Percentiles rank a stretch among this genome's conserved stretches.
These are phyloP conservation scores for Mesochorus sp. DNA, from an alignment of 2,888 invertebrate genomes.

Conservation along the genomic window DNA sequence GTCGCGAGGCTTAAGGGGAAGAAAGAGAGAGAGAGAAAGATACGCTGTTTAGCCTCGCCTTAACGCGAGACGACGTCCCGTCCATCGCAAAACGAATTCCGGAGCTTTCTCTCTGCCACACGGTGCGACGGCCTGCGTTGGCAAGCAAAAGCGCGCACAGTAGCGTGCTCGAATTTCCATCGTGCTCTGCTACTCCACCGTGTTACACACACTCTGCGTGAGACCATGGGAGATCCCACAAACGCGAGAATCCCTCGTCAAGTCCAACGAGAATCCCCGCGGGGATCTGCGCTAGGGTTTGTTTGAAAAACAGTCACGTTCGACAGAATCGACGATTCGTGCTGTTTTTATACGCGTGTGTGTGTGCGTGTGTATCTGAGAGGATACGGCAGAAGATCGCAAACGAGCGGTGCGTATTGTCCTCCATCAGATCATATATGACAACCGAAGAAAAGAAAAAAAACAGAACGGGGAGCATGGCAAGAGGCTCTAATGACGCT, in stretches of 20 bases:
- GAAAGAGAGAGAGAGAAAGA: no score
- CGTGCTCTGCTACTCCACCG: slow-evolving; percentile 7
- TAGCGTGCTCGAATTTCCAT: slow-evolving; percentile 59
- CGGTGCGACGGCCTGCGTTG: not conserved
- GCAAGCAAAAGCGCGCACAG: slow-evolving; percentile 25
- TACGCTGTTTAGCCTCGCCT: no score
- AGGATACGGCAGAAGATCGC: no score
- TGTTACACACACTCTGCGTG: not conserved
- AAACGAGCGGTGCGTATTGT: no score
- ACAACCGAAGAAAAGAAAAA: no score
- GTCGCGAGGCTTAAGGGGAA: no score
- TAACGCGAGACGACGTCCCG: slow-evolving; percentile 58
- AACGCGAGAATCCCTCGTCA: slow-evolving; percentile 48
- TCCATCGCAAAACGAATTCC: slow-evolving; percentile 56
- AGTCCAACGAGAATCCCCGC: slow-evolving; percentile 29
- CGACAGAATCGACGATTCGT: slow-evolving; percentile 62
- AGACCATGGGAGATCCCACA: slow-evolving; percentile 49
- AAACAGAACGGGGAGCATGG: no score
- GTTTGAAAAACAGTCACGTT: slow-evolving; percentile 66
- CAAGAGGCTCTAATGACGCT: no score
- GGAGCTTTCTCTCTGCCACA: slow-evolving; percentile 10
- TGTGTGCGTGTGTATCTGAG: slow-evolving; percentile 22
- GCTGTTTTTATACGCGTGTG: slow-evolving; percentile 40
- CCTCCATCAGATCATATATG: no score
- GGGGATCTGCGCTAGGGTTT: slow-evolving; percentile 20